phyloP scores from a whole-genome alignment of 1,140 invertebrate species.

The Sipha flava region DNA sequence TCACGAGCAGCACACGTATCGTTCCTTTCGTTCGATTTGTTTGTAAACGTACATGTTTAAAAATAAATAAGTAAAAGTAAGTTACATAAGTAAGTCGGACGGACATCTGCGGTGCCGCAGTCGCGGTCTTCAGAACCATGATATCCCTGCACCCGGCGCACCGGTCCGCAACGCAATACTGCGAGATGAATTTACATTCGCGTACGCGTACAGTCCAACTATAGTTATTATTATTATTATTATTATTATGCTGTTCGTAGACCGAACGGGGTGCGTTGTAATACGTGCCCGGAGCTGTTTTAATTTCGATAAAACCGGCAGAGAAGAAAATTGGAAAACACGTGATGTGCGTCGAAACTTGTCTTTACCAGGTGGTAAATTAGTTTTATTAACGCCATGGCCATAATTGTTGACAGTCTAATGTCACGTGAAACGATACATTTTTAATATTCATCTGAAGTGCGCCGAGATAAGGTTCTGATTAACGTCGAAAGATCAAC shows the following conservation, averaged over 20 bases:
- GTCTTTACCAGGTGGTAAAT: neutral
- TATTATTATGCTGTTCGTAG: neutral
- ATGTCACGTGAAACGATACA: neutral
- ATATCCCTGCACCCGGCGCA: neutral
- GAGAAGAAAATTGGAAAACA: conserved; percentile 14
- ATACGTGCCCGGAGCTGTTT: neutral
- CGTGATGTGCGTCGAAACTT: neutral
- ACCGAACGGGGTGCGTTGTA: neutral
- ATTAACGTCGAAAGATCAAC: no score
- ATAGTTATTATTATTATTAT: no score
- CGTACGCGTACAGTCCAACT: no score
- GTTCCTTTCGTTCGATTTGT: no score
- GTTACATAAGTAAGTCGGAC: no score
- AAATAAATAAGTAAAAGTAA: no score
- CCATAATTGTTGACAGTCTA: neutral
- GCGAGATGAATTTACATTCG: no score
- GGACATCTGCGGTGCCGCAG: neutral
- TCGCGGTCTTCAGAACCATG: no score
- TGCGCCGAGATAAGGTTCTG: no score
- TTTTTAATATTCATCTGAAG: neutral
- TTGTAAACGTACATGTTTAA: no score
- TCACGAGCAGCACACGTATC: no score
- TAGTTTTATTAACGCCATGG: neutral
- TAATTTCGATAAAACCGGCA: neutral
- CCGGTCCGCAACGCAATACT: neutral